Evolutionary conservation across 30 jellyfish, hydroid and myxozoan species (phyloP), one percentile per base, ranked within the genome.

Genomic region (Turritopsis dohrnii): DNA sequence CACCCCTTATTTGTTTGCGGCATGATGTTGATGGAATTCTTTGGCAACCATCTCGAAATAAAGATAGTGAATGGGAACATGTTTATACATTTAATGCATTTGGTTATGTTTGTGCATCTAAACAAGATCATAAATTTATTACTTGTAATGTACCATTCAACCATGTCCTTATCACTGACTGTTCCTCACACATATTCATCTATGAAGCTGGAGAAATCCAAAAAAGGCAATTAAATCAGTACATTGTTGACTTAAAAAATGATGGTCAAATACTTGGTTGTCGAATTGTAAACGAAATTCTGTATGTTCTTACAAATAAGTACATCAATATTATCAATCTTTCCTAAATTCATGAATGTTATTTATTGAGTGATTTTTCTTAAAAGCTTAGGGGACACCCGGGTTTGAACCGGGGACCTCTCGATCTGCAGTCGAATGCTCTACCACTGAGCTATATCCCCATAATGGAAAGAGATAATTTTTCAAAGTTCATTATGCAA

Each of bases 21-120:
- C 96, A 94, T 79, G 99, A 94, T 76, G 99, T 94, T 54, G 99
- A 94, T 87, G 96, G 99, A 28, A 30, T 88, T 16, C 88, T 94
- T 26, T 94, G 99, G 99, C 75, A 88, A 83, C 96, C 99, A 8
- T 66, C 71, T 29, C 29, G 75, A 9, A 24, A 75, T 20, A 85
- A 76, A 29, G 73, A 72, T 31, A 17, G 75, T 5, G 82, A 81
- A n/a, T 94, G 99, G 99, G 29, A 85, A 21, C 99, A 94, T 84
- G 82, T 75, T 26, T 71, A 92, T 27, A 85, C 99, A 21, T 88
- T 94, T 84, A 87, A 94, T 66, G 99, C 99, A 1, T 60, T 94
- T 41, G 99, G 99, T 27, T 94, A 85, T 79, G 84, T 94, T 71
- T 96, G 85, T 72, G 99, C 99, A n/a, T 94, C 99, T 1, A 94